A percentile compares a stretch with the other conserved stretches of the same genome.
Conservation (phyloP, 2,888 invertebrate genomes). For the Calliopum simillimum region DNA sequence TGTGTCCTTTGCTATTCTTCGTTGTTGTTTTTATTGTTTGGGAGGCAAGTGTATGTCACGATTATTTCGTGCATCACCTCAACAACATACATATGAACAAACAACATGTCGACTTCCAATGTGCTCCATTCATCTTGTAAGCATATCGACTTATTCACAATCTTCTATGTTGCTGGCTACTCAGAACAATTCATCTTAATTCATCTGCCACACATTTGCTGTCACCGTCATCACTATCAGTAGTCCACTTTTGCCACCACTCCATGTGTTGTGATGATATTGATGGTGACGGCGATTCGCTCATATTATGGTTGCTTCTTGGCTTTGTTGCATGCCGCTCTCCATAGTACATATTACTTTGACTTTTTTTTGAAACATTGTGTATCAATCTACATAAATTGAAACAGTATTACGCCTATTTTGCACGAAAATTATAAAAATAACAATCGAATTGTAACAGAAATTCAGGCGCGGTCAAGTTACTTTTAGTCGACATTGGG, state of each 20-base stretch:
- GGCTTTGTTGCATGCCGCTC: slow-evolving; percentile 8
- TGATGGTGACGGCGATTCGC: not conserved
- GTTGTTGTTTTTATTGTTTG: too few species aligned
- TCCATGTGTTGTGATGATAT: not conserved
- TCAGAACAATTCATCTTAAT: slow-evolving; percentile 24
- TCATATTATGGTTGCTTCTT: slow-evolving; percentile 3
- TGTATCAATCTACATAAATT: slow-evolving; percentile 25
- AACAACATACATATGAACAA: too few species aligned
- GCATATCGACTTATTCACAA: slow-evolving; percentile 10
- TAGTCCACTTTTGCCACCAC: not conserved
- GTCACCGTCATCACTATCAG: not conserved
- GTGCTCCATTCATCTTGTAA: slow-evolving; percentile 13
- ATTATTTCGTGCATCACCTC: too few species aligned
- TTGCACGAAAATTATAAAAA: too few species aligned
- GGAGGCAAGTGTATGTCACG: too few species aligned
- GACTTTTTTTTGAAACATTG: not conserved
- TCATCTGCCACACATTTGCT: slow-evolving; percentile 5
- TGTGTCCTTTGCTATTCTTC: too few species aligned
- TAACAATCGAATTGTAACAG: too few species aligned
- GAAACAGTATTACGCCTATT: slow-evolving; percentile 11
- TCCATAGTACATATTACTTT: not conserved
- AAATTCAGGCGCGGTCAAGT: too few species aligned
- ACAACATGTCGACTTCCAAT: not conserved
- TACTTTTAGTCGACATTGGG: too few species aligned
- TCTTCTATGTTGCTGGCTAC: not conserved